A percentile compares a stretch with the other conserved stretches of the same genome.
Evolutionary conservation across 2,888 invertebrate species (phyloP).

Genomic region (Acanthosepion pharaonis): DNA sequence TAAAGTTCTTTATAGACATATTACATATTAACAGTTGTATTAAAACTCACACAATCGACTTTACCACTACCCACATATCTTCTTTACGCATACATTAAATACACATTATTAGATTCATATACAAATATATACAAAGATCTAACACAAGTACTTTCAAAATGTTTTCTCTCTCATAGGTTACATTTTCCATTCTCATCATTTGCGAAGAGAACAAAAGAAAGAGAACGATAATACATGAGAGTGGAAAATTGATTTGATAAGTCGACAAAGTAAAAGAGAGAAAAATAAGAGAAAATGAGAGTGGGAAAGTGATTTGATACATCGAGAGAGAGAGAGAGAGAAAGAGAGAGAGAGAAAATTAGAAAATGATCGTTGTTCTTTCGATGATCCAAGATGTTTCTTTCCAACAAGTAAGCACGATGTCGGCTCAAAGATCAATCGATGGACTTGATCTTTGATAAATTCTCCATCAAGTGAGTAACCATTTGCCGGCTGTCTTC

Average conservation of each 20-base stretch:
- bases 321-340: neutral
- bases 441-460: neutral
- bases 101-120: too few relatives aligned
- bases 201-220: too few relatives aligned
- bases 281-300: neutral
- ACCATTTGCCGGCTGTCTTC: neutral
- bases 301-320: neutral
- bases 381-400: neutral
- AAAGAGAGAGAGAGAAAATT: neutral
- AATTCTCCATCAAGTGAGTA: slow-evolving; percentile 33
- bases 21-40: too few relatives aligned
- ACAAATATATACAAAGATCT: too few relatives aligned
- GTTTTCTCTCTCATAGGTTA: too few relatives aligned
- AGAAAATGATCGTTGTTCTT: neutral
- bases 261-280: neutral
- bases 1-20: too few relatives aligned
- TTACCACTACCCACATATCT: too few relatives aligned
- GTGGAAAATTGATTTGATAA: neutral
- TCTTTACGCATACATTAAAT: too few relatives aligned
- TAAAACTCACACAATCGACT: too few relatives aligned
- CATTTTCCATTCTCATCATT: too few relatives aligned
- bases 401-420: slow-evolving; percentile 4
- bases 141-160: too few relatives aligned
- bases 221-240: neutral
- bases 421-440: slow-evolving; percentile 33